phyloP scores from a whole-genome alignment of 92 coral and sea anemone species.

The Metridium senile region DNA sequence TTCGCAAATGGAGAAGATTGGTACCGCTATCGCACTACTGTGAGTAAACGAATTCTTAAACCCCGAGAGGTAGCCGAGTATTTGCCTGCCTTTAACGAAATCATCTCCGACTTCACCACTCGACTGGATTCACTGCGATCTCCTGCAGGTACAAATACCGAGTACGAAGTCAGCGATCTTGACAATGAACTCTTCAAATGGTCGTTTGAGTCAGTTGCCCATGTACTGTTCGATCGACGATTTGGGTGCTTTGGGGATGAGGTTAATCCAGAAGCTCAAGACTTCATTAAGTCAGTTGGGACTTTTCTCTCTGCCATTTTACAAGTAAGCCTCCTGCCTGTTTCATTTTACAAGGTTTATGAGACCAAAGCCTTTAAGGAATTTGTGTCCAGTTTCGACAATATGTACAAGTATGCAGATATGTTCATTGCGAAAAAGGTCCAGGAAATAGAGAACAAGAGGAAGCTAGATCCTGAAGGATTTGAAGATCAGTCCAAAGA shows the following conservation, averaged over 20 bases:
- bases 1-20: slow-evolving; percentile 70
- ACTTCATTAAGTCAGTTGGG: slow-evolving; percentile 53
- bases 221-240: slow-evolving; percentile 68
- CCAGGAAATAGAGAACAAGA: slow-evolving; percentile 32
- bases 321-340: slow-evolving; percentile 30
- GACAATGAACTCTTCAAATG: slow-evolving; percentile 69
- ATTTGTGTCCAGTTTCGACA: slow-evolving; percentile 41
- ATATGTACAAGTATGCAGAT: slow-evolving; percentile 63
- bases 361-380: slow-evolving; percentile 56
- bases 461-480: slow-evolving; percentile 2
- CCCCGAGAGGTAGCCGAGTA: slow-evolving; percentile 74
- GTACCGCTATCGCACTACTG: slow-evolving; percentile 59
- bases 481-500: neutral
- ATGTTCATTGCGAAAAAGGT: slow-evolving; percentile 48
- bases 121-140: slow-evolving; percentile 52
- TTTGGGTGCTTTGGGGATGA: slow-evolving; percentile 50
- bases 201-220: slow-evolving; percentile 82
- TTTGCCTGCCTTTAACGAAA: slow-evolving; percentile 58
- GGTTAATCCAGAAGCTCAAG: slow-evolving; percentile 48
- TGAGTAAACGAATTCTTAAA: slow-evolving; percentile 68
- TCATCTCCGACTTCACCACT: slow-evolving; percentile 48
- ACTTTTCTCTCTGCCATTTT: slow-evolving; percentile 25
- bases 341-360: slow-evolving; percentile 59
- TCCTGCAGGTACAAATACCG: slow-evolving; percentile 28
- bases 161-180: slow-evolving; percentile 53